These are phyloP conservation scores for Tillus elongatus DNA, from an alignment of 2,888 invertebrate species.

Conservation along the genomic window DNA sequence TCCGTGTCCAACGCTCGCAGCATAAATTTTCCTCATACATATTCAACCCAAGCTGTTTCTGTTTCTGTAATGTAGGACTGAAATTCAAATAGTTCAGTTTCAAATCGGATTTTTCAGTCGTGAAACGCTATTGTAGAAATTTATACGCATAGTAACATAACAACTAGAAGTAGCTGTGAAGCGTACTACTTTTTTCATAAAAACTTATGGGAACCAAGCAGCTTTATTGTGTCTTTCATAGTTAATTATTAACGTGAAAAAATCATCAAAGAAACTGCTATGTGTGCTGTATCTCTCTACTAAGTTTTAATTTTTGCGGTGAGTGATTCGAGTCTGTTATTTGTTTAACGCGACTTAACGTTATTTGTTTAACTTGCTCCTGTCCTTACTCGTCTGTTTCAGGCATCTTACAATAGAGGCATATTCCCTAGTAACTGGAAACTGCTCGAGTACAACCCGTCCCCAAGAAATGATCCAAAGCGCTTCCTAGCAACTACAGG, in stretches of 20 bases:
- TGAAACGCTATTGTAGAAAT: slow-evolving; percentile 9
- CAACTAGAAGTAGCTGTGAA: slow-evolving; percentile 9
- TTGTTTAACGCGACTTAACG: too few species aligned
- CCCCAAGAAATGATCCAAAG: too few species aligned
- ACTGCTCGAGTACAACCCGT: too few species aligned
- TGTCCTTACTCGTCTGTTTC: too few species aligned
- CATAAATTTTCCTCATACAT: slow-evolving; percentile 14
- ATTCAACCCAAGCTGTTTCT: slow-evolving; percentile 6
- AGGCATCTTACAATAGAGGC: too few species aligned
- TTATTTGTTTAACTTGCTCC: too few species aligned
- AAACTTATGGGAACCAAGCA: slow-evolving; percentile 10
- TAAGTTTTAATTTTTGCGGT: slow-evolving; percentile 14
- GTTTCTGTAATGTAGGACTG: slow-evolving; percentile 13
- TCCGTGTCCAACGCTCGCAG: slow-evolving; percentile 13
- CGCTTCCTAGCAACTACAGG: too few species aligned
- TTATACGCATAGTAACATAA: slow-evolving; percentile 11
- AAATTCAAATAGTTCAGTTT: slow-evolving; percentile 11
- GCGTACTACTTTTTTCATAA: slow-evolving; percentile 12
- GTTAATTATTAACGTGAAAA: slow-evolving; percentile 12
- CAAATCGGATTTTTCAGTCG: neutral
- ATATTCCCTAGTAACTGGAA: too few species aligned
- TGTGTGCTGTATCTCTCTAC: slow-evolving; percentile 4
- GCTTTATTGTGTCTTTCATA: slow-evolving; percentile 17
- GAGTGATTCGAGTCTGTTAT: slow-evolving; percentile 17
- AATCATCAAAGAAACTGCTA: slow-evolving; percentile 4